A percentile compares a stretch with the other conserved stretches of the same genome.
Evolutionary conservation across 2,797 vertebrate species (phyloP).

Genomic region (Sciurus vulgaris): DNA sequence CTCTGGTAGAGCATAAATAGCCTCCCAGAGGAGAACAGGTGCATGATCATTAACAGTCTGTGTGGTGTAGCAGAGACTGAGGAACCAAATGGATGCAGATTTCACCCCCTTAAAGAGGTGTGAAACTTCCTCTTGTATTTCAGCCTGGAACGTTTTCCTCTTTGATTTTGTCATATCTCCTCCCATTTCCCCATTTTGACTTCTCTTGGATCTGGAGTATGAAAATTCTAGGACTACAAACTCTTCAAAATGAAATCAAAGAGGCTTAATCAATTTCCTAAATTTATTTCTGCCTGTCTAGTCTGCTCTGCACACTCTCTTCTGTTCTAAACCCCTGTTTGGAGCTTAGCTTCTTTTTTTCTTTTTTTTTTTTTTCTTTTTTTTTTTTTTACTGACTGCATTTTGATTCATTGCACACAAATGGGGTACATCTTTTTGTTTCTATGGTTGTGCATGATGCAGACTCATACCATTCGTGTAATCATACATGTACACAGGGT

Average conservation of each 20-base stretch:
- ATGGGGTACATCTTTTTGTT: too few species aligned
- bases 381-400: too few species aligned
- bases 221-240: neutral
- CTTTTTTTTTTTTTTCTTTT: too few species aligned
- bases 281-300: neutral
- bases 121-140: neutral
- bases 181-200: neutral
- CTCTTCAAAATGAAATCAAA: slow-evolving; percentile 11
- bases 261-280: neutral
- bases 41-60: neutral
- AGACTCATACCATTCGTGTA: too few species aligned
- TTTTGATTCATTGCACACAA: too few species aligned
- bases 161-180: neutral
- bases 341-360: neutral
- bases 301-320: neutral
- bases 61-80: neutral
- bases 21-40: neutral
- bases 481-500: too few species aligned
- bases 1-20: neutral
- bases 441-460: too few species aligned
- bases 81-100: neutral
- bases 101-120: neutral
- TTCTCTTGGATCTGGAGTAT: neutral
- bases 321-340: neutral
- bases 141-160: neutral